These are phyloP conservation scores for Heliconius sara DNA, from an alignment of 2,888 invertebrate genomes.

Conservation along the genomic window DNA sequence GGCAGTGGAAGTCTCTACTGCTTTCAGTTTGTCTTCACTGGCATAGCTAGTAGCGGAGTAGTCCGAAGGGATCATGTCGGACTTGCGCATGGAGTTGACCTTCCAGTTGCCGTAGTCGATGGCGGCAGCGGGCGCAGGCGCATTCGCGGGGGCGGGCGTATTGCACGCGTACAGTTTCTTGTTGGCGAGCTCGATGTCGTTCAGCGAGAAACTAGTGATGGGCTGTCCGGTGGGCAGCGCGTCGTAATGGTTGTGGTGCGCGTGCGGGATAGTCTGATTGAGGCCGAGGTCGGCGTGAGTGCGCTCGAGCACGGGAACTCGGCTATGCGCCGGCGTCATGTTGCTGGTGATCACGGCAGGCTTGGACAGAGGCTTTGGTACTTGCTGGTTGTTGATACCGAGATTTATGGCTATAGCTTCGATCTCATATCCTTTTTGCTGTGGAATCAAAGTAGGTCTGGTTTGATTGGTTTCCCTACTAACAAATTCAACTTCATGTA, in stretches of 20 bases:
- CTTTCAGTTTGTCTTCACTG: constrained; percentile 67
- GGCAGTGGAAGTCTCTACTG: constrained; percentile 57
- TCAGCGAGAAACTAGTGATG: constrained; percentile 71
- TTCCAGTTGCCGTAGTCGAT: constrained; percentile 79
- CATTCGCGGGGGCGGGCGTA: constrained; percentile 60
- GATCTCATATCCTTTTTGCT: constrained; percentile 71
- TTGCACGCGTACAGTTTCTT: constrained; percentile 73
- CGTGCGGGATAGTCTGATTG: constrained; percentile 67
- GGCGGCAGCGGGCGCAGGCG: constrained; percentile 60
- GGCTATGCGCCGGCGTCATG: constrained; percentile 68
- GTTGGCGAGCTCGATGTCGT: constrained; percentile 75
- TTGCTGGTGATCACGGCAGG: constrained; percentile 56
- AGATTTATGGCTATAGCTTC: constrained; percentile 76
- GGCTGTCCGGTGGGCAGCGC: constrained; percentile 61
- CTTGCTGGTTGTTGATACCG: constrained; percentile 68
- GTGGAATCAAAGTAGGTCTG: constrained; percentile 59
- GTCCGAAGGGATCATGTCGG: constrained; percentile 71
- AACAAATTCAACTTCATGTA: constrained; percentile 57
- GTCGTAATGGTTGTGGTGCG: constrained; percentile 75
- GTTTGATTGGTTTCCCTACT: constrained; percentile 62
- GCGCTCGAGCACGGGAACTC: constrained; percentile 52
- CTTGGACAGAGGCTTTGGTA: constrained; percentile 64
- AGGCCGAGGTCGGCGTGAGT: constrained; percentile 60
- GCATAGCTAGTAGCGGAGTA: constrained; percentile 66
- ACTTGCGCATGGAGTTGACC: constrained; percentile 70